Percentiles rank a stretch among this genome's conserved stretches.
Conservation (phyloP, 2,797 vertebrate species). For the Enteromius fasciolatus region DNA sequence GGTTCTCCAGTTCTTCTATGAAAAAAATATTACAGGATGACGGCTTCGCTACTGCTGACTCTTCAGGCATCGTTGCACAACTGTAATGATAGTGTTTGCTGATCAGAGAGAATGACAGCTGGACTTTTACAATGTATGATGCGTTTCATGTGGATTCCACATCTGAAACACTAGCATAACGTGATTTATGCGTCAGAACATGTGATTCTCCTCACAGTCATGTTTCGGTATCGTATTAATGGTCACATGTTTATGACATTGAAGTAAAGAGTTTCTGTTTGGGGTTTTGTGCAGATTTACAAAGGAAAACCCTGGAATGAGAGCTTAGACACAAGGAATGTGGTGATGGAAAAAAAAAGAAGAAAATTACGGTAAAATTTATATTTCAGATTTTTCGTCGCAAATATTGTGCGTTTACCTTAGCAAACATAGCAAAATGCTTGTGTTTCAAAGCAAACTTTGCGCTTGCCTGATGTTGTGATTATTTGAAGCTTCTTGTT, state of each 20-base stretch:
- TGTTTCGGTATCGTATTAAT: neutral
- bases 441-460: neutral
- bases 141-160: neutral
- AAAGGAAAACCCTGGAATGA: neutral
- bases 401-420: neutral
- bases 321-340: neutral
- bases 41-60: neutral
- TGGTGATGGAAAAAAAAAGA: no score
- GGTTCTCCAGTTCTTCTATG: neutral
- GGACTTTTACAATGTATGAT: slow-evolving; percentile 30
- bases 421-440: neutral
- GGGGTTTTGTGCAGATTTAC: neutral
- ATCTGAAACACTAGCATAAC: neutral
- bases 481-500: neutral
- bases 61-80: slow-evolving; percentile 4
- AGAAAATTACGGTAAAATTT: neutral
- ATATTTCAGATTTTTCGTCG: neutral
- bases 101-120: slow-evolving; percentile 32
- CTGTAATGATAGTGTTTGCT: slow-evolving; percentile 22
- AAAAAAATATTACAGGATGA: neutral
- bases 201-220: neutral
- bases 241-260: neutral
- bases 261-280: neutral
- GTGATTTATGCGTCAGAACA: neutral
- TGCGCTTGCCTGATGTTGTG: rapidly evolving